Evolutionary conservation across 2,888 invertebrate genomes (phyloP).

Genomic region (Piscicola geometra): DNA sequence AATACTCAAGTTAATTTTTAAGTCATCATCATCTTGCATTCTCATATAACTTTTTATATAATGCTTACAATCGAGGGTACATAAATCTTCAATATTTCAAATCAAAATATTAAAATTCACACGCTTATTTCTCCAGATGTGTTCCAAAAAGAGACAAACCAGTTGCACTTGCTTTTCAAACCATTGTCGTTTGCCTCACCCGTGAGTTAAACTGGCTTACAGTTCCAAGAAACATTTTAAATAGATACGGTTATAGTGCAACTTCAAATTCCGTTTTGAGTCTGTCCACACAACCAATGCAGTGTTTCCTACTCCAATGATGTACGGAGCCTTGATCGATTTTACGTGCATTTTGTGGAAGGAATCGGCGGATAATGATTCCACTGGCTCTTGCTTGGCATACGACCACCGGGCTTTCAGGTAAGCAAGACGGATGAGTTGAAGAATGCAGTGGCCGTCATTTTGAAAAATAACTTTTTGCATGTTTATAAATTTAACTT

Average conservation of each 20-base stretch:
- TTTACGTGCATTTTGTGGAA: slow-evolving; percentile 23
- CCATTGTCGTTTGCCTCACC: slow-evolving; percentile 19
- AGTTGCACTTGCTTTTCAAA: slow-evolving; percentile 21
- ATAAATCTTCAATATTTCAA: too few relatives aligned
- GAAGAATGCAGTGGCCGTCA: not conserved
- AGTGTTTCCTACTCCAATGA: slow-evolving; percentile 32
- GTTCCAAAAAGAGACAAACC: slow-evolving; percentile 28
- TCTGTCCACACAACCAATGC: too few relatives aligned
- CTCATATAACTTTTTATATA: too few relatives aligned
- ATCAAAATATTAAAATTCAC: too few relatives aligned
- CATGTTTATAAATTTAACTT: too few relatives aligned
- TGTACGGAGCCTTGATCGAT: slow-evolving; percentile 31
- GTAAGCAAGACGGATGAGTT: not conserved
- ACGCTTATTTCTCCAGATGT: slow-evolving; percentile 25
- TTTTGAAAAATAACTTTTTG: not conserved
- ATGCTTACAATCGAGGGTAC: too few relatives aligned
- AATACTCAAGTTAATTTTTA: too few relatives aligned
- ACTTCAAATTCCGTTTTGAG: too few relatives aligned
- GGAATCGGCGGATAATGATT: not conserved
- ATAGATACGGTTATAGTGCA: too few relatives aligned
- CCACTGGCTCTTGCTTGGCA: slow-evolving; percentile 23
- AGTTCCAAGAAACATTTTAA: not conserved
- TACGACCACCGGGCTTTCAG: slow-evolving; percentile 28
- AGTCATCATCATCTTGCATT: too few relatives aligned
- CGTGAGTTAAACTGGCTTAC: not conserved